A percentile compares a stretch with the other conserved stretches of the same genome.
Evolutionary conservation across 37 sponge, comb jelly and placozoan species (phyloP).

Genomic region (Oopsacas minuta): DNA sequence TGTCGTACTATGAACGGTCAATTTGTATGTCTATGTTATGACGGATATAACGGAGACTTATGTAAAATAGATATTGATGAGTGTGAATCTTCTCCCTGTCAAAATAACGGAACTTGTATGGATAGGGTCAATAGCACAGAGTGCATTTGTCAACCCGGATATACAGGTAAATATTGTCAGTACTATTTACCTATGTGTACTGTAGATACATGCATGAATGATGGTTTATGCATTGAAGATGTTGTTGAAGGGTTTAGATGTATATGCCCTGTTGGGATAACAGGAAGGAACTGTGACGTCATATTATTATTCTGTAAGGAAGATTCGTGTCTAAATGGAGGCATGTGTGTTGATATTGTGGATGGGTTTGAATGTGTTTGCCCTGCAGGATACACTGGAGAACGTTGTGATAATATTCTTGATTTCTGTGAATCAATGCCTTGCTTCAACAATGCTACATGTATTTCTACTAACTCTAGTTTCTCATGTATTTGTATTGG

Average conservation of each 20-base stretch:
- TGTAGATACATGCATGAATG: slow-evolving; percentile 19
- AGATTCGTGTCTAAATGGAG: slow-evolving; percentile 22
- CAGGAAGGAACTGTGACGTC: slow-evolving; percentile 4
- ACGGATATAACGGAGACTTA: slow-evolving; percentile 19
- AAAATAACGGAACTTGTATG: slow-evolving; percentile 33
- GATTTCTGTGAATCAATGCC: neutral
- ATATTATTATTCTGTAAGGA: neutral
- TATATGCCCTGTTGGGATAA: slow-evolving; percentile 4
- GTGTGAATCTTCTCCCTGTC: slow-evolving; percentile 22
- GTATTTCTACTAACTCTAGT: neutral
- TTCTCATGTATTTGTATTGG: slow-evolving; percentile 15
- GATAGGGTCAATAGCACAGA: slow-evolving; percentile 25
- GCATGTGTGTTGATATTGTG: slow-evolving; percentile 18
- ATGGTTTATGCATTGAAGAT: slow-evolving; percentile 5
- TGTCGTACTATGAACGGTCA: neutral
- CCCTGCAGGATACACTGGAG: slow-evolving; percentile 21
- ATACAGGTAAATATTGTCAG: slow-evolving; percentile 28
- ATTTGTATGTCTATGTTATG: slow-evolving; percentile 21
- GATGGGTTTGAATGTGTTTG: slow-evolving; percentile 17
- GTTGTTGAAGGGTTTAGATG: neutral
- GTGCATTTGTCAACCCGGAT: slow-evolving; percentile 22
- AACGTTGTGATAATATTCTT: neutral
- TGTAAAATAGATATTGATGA: slow-evolving; percentile 26
- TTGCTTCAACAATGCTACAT: slow-evolving; percentile 20
- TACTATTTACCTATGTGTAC: neutral